phyloP scores from a whole-genome alignment of 2,888 invertebrate species.

The Apomyelois bistriatella region DNA sequence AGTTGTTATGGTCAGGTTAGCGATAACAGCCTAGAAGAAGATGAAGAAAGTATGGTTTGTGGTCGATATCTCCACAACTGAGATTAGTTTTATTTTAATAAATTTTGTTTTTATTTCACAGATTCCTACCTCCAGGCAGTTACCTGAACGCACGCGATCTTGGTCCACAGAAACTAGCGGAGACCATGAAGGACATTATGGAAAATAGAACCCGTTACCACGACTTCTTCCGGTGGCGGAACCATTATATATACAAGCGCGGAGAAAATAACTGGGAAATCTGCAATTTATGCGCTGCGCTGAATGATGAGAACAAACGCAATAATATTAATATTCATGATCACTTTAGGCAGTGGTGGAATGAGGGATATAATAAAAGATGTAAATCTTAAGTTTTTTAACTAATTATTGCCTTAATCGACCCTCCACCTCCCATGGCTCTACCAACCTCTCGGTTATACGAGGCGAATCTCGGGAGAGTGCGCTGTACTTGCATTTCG shows the following conservation, averaged over 20 bases:
- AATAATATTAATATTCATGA: conserved; percentile 10
- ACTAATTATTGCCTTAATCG: background rate
- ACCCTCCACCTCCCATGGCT: too few species aligned
- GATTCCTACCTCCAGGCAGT: conserved; percentile 22
- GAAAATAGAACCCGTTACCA: conserved; percentile 27
- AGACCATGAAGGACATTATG: conserved; percentile 29
- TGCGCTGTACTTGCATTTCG: too few species aligned
- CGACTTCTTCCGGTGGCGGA: conserved; percentile 38
- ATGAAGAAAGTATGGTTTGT: too few species aligned
- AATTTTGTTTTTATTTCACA: background rate
- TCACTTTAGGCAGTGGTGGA: conserved; percentile 24
- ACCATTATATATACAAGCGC: conserved; percentile 29
- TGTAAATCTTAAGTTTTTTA: background rate
- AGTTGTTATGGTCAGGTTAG: too few species aligned
- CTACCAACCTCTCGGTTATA: too few species aligned
- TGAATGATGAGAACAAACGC: conserved; percentile 23
- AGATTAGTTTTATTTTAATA: too few species aligned
- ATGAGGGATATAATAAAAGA: conserved; percentile 10
- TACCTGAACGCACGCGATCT: conserved; percentile 34
- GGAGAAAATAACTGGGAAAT: conserved; percentile 21
- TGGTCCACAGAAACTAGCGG: conserved; percentile 28
- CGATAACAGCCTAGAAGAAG: too few species aligned
- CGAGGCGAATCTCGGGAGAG: too few species aligned
- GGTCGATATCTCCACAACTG: too few species aligned
- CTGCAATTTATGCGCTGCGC: conserved; percentile 29